Percentiles rank a stretch among this genome's conserved stretches.
Conservation (phyloP, 2,797 vertebrate species). For the Gymnocypris eckloni region DNA sequence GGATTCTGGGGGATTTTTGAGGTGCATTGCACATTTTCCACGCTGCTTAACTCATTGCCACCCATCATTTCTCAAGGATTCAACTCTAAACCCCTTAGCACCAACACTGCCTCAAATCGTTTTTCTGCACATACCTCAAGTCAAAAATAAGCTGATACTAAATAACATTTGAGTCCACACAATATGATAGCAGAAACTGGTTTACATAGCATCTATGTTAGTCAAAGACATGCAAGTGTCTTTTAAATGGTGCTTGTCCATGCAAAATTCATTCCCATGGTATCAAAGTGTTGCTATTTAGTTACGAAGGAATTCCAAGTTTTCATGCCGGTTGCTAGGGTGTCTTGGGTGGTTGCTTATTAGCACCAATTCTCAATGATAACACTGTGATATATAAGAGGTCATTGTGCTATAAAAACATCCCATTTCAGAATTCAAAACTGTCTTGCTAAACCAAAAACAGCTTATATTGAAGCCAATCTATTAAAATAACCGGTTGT, state of each 20-base stretch:
- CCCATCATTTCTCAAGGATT: conserved; percentile 73
- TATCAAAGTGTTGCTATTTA: background rate
- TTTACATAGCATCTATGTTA: background rate
- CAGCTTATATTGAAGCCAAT: background rate
- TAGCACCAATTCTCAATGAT: background rate
- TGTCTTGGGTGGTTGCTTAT: background rate
- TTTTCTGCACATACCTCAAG: conserved; percentile 73
- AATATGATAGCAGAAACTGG: background rate
- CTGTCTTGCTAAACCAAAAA: background rate
- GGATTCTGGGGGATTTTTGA: conserved; percentile 69
- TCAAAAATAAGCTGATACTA: conserved; percentile 72
- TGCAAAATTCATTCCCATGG: background rate
- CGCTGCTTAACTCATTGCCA: conserved; percentile 75
- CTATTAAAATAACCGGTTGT: background rate
- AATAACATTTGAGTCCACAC: conserved; percentile 18
- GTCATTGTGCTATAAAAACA: background rate
- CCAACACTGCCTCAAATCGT: conserved; percentile 56
- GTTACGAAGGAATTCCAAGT: background rate
- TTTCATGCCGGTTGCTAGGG: background rate
- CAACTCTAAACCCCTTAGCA: conserved; percentile 69
- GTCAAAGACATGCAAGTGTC: background rate
- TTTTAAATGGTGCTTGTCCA: background rate
- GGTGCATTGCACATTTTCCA: conserved; percentile 77
- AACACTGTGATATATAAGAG: background rate
- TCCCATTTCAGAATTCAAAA: background rate